These are phyloP conservation scores for Apodemia mormo DNA, from an alignment of 2,888 invertebrate genomes.

Conservation along the genomic window DNA sequence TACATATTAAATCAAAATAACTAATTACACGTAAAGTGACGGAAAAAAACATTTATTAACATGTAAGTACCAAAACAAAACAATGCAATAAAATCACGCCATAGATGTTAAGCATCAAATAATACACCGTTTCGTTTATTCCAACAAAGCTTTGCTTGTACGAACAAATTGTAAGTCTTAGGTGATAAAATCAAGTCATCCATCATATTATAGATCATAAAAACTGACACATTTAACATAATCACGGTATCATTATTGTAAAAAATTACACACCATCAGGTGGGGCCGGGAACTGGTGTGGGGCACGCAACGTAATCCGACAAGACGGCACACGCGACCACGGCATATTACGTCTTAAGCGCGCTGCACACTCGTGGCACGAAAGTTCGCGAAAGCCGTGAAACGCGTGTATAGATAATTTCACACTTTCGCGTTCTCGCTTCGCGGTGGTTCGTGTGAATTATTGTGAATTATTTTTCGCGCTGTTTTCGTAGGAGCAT, in stretches of 20 bases:
- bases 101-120: not conserved
- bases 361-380: too few relatives aligned
- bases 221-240: slow-evolving; percentile 42
- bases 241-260: slow-evolving; percentile 62
- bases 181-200: slow-evolving; percentile 12
- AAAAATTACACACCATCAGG: slow-evolving; percentile 60
- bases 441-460: too few relatives aligned
- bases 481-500: too few relatives aligned
- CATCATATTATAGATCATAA: slow-evolving; percentile 19
- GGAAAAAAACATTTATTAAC: not conserved
- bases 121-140: not conserved
- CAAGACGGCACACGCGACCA: slow-evolving; percentile 34
- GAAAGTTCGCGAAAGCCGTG: too few relatives aligned
- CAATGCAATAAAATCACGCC: not conserved
- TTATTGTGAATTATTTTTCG: too few relatives aligned
- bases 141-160: not conserved
- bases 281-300: slow-evolving; percentile 56
- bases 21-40: not conserved
- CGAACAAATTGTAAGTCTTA: slow-evolving; percentile 6
- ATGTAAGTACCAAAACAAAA: not conserved
- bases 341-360: not conserved
- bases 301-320: slow-evolving; percentile 42
- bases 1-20: too few relatives aligned
- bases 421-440: too few relatives aligned
- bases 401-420: too few relatives aligned